These are phyloP conservation scores for Meriones unguiculatus DNA, from an alignment of 2,113 vertebrate genomes.

Conservation along the genomic window DNA sequence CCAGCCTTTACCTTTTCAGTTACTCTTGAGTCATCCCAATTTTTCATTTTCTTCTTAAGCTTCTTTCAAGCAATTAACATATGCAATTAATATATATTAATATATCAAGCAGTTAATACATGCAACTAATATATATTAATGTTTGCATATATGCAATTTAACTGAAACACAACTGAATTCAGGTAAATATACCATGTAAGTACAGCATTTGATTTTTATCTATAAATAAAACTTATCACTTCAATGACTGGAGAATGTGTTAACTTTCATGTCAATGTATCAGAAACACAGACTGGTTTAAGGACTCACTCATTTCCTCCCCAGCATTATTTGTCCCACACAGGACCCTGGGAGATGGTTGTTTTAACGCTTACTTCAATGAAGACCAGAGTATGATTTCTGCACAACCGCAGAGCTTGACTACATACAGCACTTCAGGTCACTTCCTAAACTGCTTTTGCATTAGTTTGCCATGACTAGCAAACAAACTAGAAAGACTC, in stretches of 20 bases:
- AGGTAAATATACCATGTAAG: neutral
- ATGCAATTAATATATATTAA: neutral
- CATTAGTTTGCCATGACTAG: constrained; percentile 71
- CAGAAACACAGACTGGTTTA: neutral
- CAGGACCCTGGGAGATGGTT: neutral
- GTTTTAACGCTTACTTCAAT: constrained; percentile 19
- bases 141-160: neutral
- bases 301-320: constrained; percentile 34
- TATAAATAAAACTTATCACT: constrained; percentile 39
- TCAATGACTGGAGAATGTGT: constrained; percentile 35
- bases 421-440: constrained; percentile 43
- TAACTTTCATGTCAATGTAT: neutral
- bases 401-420: constrained; percentile 40
- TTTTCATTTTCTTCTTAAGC: neutral
- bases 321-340: neutral
- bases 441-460: constrained; percentile 53
- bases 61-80: constrained; percentile 27
- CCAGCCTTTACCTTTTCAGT: constrained; percentile 38
- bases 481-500: constrained; percentile 70
- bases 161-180: neutral
- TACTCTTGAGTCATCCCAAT: constrained; percentile 6
- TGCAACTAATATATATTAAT: neutral
- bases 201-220: neutral
- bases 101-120: too few species aligned
- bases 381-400: neutral